These are phyloP conservation scores for Bufotes viridis DNA, from an alignment of 2,797 vertebrate species.

Conservation along the genomic window DNA sequence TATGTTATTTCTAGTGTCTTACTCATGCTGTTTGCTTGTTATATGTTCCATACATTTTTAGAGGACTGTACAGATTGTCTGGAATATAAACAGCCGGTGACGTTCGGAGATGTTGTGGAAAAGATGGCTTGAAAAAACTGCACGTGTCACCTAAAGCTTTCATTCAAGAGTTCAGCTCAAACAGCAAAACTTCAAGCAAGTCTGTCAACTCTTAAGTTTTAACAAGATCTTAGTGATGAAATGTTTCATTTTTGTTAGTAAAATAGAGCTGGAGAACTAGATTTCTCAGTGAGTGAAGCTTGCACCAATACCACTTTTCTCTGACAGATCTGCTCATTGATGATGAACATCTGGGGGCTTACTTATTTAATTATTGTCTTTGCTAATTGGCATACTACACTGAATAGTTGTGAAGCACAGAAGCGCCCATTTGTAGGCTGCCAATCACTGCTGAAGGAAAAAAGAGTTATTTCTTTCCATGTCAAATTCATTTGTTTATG, in stretches of 20 bases:
- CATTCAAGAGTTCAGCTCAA: conserved; percentile 53
- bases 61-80: neutral
- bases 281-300: conserved; percentile 57
- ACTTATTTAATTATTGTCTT: conserved; percentile 64
- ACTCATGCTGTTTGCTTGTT: neutral
- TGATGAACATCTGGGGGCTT: conserved; percentile 62
- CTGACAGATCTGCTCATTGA: conserved; percentile 63
- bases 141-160: conserved; percentile 51
- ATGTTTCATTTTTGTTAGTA: conserved; percentile 57
- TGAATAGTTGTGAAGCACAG: conserved; percentile 59
- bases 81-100: conserved; percentile 9
- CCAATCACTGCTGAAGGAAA: conserved; percentile 49
- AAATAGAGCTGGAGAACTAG: conserved; percentile 44
- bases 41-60: neutral
- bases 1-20: neutral
- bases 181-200: conserved; percentile 54
- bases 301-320: conserved; percentile 54
- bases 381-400: conserved; percentile 59
- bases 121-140: conserved; percentile 24
- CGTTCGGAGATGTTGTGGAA: conserved; percentile 26
- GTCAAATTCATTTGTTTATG: conserved; percentile 64
- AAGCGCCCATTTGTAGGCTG: conserved; percentile 60
- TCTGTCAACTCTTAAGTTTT: conserved; percentile 57
- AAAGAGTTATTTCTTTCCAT: conserved; percentile 59
- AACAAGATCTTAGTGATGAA: conserved; percentile 60